A percentile compares a stretch with the other conserved stretches of the same genome.
These are phyloP conservation scores for Bursaphelenchus mucronatus DNA, from an alignment of 1,140 invertebrate species.

Conservation along the genomic window DNA sequence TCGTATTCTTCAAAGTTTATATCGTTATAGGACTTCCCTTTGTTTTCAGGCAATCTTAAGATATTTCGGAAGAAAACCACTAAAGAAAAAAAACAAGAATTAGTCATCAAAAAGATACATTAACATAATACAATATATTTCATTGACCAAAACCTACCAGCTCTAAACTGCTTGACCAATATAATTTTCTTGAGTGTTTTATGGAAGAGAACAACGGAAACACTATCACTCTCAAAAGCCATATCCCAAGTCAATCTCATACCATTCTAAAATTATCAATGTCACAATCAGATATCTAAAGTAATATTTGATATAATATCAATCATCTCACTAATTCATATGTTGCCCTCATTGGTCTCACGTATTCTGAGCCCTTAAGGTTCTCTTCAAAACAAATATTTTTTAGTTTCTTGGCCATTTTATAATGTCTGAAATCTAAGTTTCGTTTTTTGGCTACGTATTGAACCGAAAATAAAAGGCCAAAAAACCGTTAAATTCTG, in stretches of 20 bases:
- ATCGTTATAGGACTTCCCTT: not conserved
- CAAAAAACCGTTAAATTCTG: too few species aligned
- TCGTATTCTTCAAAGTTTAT: not conserved
- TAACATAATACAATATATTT: not conserved
- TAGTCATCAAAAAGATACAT: constrained; percentile 1
- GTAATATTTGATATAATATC: too few species aligned
- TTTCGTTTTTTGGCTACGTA: too few species aligned
- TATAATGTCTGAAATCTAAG: too few species aligned
- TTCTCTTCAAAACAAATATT: too few species aligned
- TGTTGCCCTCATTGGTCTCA: too few species aligned
- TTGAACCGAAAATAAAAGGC: too few species aligned
- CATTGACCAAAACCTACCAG: not conserved
- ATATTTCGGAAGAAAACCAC: constrained; percentile 1
- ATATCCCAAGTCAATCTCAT: constrained; percentile 13
- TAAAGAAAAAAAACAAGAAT: not conserved
- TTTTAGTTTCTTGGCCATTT: too few species aligned
- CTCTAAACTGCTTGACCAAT: constrained; percentile 11
- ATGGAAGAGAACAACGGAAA: constrained; percentile 4
- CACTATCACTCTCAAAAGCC: constrained; percentile 9
- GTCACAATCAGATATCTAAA: too few species aligned
- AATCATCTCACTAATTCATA: too few species aligned
- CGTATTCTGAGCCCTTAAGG: too few species aligned
- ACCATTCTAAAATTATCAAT: constrained; percentile 1
- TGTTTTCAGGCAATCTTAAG: constrained; percentile 4
- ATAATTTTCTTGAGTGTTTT: constrained; percentile 1